Evolutionary conservation across 1,140 invertebrate genomes (phyloP).

Genomic region (Aphidius gifuensis): DNA sequence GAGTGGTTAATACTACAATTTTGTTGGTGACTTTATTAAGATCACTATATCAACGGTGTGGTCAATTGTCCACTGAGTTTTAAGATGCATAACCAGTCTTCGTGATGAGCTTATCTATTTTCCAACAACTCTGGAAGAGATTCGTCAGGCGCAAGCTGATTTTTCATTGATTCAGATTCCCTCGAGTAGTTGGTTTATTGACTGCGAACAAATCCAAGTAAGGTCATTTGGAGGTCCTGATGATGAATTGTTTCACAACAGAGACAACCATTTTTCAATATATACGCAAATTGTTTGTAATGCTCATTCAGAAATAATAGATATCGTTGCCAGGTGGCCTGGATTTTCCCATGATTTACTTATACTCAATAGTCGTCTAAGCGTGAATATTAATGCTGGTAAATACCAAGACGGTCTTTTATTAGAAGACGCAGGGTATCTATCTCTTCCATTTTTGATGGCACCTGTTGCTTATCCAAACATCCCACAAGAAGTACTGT

Average conservation of each 20-base stretch:
- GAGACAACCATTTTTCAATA: conserved; percentile 39
- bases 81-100: too few species aligned
- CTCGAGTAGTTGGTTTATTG: neutral
- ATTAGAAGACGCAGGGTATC: conserved; percentile 31
- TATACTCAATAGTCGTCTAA: conserved; percentile 34
- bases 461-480: conserved; percentile 26
- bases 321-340: conserved; percentile 41
- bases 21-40: too few species aligned
- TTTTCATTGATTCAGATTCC: neutral
- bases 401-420: conserved; percentile 25
- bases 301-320: conserved; percentile 29
- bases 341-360: conserved; percentile 37
- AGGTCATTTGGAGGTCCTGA: conserved; percentile 19
- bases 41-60: too few species aligned
- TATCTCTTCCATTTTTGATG: conserved; percentile 27
- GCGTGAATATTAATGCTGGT: conserved; percentile 24
- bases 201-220: conserved; percentile 11
- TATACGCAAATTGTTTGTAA: conserved; percentile 41
- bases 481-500: conserved; percentile 25
- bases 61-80: too few species aligned
- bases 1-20: too few species aligned
- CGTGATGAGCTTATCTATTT: too few species aligned
- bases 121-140: too few species aligned
- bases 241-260: conserved; percentile 39
- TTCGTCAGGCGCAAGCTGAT: too few species aligned